phyloP scores from a whole-genome alignment of 2,113 vertebrate genomes.

The Thymallus thymallus region DNA sequence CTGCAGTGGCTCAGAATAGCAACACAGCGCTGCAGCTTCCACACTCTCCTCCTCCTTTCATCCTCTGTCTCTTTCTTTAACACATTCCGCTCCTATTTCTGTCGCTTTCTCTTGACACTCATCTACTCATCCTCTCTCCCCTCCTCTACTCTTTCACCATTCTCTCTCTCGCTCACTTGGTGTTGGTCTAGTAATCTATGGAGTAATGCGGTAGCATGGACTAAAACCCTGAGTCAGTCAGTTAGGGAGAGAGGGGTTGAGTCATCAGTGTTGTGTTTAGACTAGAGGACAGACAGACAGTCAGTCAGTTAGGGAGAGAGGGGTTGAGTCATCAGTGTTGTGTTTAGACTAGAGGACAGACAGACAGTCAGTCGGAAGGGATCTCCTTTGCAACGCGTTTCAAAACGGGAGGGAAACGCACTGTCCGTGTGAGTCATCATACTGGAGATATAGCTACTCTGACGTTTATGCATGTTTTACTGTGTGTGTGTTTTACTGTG shows the following conservation, averaged over 20 bases:
- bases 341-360: slow-evolving; percentile 34
- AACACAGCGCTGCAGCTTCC: slow-evolving; percentile 12
- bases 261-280: slow-evolving; percentile 49
- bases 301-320: slow-evolving; percentile 11
- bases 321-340: slow-evolving; percentile 51
- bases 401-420: slow-evolving; percentile 38
- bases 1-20: slow-evolving; percentile 46
- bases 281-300: slow-evolving; percentile 35
- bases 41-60: slow-evolving; percentile 12
- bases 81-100: neutral
- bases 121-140: slow-evolving; percentile 19
- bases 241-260: slow-evolving; percentile 26
- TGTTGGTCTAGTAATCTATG: neutral
- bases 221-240: slow-evolving; percentile 35
- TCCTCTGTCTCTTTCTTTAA: slow-evolving; percentile 8
- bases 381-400: neutral
- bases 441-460: neutral
- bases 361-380: neutral
- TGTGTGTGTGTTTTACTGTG: slow-evolving; percentile 1
- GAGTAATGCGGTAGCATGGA: neutral
- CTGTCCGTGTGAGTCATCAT: slow-evolving; percentile 53
- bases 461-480: too few species aligned
- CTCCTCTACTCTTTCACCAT: neutral
- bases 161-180: neutral
- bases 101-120: neutral